phyloP scores from a whole-genome alignment of 2,797 vertebrate genomes.

The Vireo griseus region DNA sequence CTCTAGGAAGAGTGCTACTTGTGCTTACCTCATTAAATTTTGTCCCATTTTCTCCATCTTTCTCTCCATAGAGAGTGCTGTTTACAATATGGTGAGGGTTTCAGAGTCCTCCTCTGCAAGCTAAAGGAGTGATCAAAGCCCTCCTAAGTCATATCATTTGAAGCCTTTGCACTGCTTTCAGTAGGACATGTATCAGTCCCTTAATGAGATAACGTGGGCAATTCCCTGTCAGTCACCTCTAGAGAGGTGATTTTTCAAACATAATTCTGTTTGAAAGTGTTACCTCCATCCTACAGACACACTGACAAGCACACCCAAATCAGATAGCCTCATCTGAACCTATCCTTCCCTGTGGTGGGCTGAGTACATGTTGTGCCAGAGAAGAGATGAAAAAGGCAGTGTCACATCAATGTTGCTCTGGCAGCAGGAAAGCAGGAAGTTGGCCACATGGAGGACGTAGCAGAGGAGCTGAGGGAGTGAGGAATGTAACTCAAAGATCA shows the following conservation, averaged over 20 bases:
- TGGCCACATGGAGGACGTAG: rapidly evolving
- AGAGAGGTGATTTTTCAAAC: too few species aligned
- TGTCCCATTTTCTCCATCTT: background rate
- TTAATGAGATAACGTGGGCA: background rate
- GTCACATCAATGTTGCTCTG: background rate
- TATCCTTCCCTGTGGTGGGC: rapidly evolving
- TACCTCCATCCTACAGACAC: background rate
- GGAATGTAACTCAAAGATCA: background rate
- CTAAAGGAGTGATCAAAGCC: background rate
- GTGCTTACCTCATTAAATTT: background rate
- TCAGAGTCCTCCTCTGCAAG: background rate
- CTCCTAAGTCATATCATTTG: background rate
- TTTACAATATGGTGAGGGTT: background rate
- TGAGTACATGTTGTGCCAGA: rapidly evolving
- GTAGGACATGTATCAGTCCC: background rate
- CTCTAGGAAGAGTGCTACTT: background rate
- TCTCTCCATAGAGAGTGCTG: background rate
- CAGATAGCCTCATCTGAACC: background rate
- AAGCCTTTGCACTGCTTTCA: background rate
- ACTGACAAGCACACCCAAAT: background rate
- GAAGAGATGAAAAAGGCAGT: background rate
- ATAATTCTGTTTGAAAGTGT: background rate
- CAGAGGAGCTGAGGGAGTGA: background rate
- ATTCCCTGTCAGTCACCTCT: background rate
- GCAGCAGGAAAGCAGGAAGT: background rate